Evolutionary conservation across 2,888 invertebrate genomes (phyloP).

Genomic region (Troides helena): DNA sequence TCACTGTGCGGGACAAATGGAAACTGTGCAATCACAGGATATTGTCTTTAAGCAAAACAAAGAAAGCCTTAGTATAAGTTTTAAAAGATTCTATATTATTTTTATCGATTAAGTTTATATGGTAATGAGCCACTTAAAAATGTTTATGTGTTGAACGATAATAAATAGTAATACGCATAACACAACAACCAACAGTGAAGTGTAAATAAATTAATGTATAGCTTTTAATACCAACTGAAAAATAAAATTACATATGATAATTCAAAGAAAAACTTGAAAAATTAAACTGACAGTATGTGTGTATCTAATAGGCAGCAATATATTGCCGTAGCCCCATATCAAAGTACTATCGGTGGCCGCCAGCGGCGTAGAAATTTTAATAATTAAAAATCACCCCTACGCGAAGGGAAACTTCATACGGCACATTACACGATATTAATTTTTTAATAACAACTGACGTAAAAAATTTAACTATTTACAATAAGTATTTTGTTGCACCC

Average conservation of each 20-base stretch:
- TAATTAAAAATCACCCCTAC: slow-evolving; percentile 78
- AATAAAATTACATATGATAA: background rate
- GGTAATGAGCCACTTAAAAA: background rate
- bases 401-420: slow-evolving; percentile 56
- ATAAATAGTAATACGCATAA: background rate
- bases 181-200: background rate
- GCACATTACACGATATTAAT: slow-evolving; percentile 73
- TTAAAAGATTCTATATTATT: background rate
- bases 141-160: background rate
- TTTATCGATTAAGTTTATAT: background rate
- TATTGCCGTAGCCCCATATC: slow-evolving; percentile 52
- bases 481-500: background rate
- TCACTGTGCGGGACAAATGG: background rate
- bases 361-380: slow-evolving; percentile 74
- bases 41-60: background rate
- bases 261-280: slow-evolving; percentile 19
- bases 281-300: slow-evolving; percentile 39
- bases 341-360: slow-evolving; percentile 68
- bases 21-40: slow-evolving; percentile 1
- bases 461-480: slow-evolving; percentile 21
- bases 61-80: background rate
- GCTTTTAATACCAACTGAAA: background rate
- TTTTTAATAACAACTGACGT: slow-evolving; percentile 39
- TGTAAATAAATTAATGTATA: too few relatives aligned
- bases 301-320: slow-evolving; percentile 47